Base-by-base conservation (phyloP, 1,140 invertebrate species). In the Camponotus floridanus region DNA sequence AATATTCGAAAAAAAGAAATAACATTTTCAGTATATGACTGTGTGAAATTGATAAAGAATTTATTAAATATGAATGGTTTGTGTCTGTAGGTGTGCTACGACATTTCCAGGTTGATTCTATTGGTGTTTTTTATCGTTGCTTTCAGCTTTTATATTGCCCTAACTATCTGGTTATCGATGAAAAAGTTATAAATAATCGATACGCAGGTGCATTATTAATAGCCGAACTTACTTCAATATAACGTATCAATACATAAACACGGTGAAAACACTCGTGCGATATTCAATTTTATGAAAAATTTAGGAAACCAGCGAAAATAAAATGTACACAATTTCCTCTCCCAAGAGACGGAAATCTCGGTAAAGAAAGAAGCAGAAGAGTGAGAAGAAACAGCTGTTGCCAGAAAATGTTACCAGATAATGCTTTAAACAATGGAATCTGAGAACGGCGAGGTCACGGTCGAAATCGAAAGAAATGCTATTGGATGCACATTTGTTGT, bases 41-140 rank as follows among this genome's bases (percentile, higher is more conserved):
- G 78, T 83, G 92, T 91, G 88, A 92, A 93, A 94, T 92, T 92
- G 93, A 93, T 93, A 94, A 93, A 90, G 68, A 83, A 68, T 61
- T 89, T 86, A 93, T 93, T 92, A 94, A 92, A 92, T 92, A 93
- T 91, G 90, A 92, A 93, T 91, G 86, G 86, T 76, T 74, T 85
- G 51, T 81, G 81, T 81, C 87, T 83, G 76, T 39, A 61, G 42
- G 55, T 55, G 65, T 39, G 45, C 64, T 74, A 9, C 61, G 61
- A 61, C 79, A 76, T 88, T 88, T 88, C 76, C 76, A 89, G 21
- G 62, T n/a, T 45, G 51, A 74, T 39, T 55, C 45, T 68, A 21
- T 57, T 39, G 33, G n/a, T 48, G 65, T 70, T 79, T 85, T 71
- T 85, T 85, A 39, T 59, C 62, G 39, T 85, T 85, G 57, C 73